Evolutionary conservation across 1,140 invertebrate species (phyloP), one percentile per base, ranked within the genome.

Genomic region (Zophobas morio): DNA sequence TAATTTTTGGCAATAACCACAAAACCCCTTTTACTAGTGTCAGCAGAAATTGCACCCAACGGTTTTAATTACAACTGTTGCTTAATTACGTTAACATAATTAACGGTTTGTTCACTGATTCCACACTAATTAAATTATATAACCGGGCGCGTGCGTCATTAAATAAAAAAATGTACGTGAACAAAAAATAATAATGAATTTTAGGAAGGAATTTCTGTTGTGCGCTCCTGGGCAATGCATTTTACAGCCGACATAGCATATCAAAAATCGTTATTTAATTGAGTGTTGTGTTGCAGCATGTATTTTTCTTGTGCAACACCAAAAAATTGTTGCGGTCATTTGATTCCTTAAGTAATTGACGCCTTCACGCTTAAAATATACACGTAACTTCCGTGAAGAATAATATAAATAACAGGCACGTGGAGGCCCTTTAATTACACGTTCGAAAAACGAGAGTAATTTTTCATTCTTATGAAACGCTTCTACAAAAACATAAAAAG

Each of bases 281-380:
- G 36, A 34, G 35, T 63, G 36, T 39, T 63, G 5, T 6, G 57
- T 63, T 63, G 57, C 57, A 63, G 35, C 37, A 40, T 66, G 32
- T 63, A 63, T 8, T 63, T 63, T 63, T 63, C 57, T 63, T 63
- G 60, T 66, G 60, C 60, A 66, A 66, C 60, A 66, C 60, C 60
- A 66, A 66, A 66, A 66, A 66, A 66, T 42, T 56, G 49, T 73
- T 37, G 39, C 70, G 70, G 33, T 56, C 49, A 32, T 54, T 73
- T 73, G 33, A 56, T 34, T 56, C 56, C 53, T 73, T 39, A 42
- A 73, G 35, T 39, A 54, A 73, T 56, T 73, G 71, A 73, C 71
- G 51, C 71, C 71, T 73, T 73, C 71, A 73, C 71, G 71, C 34
- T 56, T 33, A 32, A 66, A 66, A 20, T 66, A 33, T 1, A 1